Conservation (phyloP, 2,888 invertebrate species). For the Acleris literana region DNA sequence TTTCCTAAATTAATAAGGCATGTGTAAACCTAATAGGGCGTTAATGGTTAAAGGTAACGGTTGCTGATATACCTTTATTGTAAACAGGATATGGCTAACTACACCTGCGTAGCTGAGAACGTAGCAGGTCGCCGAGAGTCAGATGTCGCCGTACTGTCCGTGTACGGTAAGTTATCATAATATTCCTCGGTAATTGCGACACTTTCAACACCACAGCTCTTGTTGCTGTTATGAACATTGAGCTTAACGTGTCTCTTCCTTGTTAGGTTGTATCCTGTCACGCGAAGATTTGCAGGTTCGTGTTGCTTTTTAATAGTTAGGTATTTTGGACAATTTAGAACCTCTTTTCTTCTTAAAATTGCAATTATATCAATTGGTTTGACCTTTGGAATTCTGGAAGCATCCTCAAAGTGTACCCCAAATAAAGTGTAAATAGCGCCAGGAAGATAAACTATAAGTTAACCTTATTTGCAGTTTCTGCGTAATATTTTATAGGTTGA, state of each 20-base stretch:
- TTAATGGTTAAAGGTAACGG: no score
- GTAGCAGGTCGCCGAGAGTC: slow-evolving; percentile 93
- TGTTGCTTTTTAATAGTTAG: background rate
- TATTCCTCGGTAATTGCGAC: background rate
- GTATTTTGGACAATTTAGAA: background rate
- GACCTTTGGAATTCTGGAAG: no score
- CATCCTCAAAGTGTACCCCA: no score
- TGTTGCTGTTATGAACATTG: background rate
- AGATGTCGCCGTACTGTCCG: slow-evolving; percentile 92
- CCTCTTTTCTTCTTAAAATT: no score
- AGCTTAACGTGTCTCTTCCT: slow-evolving; percentile 17
- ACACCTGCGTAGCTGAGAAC: slow-evolving; percentile 97
- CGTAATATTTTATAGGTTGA: no score
- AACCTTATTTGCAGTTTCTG: no score
- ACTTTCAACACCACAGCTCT: background rate
- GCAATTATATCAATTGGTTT: no score
- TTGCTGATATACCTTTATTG: slow-evolving; percentile 5
- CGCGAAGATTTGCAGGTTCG: slow-evolving; percentile 9
- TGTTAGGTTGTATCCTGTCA: slow-evolving; percentile 27
- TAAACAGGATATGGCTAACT: slow-evolving; percentile 93
- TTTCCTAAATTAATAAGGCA: no score
- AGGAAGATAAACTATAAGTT: no score
- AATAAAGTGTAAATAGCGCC: no score
- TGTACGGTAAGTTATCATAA: slow-evolving; percentile 89
- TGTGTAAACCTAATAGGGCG: no score